These are phyloP conservation scores for Festucalex cinctus DNA, from an alignment of 2,113 vertebrate species.

Conservation along the genomic window DNA sequence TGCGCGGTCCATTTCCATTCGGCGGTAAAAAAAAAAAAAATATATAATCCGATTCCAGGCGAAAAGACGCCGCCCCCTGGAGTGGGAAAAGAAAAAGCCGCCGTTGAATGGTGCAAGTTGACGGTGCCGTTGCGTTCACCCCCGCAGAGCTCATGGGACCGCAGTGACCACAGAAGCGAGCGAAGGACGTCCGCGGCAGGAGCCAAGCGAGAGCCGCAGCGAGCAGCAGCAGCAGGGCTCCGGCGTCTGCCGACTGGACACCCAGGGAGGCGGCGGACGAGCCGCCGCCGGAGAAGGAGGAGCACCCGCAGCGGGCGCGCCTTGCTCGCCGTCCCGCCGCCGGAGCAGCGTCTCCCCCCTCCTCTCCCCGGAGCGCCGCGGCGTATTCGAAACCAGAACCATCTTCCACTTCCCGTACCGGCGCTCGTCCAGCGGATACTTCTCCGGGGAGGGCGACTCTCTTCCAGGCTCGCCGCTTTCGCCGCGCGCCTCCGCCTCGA, in stretches of 20 bases:
- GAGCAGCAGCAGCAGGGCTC: background rate
- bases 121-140: conserved; percentile 63
- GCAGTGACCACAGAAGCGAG: conserved; percentile 68
- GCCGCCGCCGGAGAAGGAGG: background rate
- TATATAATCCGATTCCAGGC: background rate
- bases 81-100: background rate
- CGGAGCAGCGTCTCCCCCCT: conserved; percentile 47
- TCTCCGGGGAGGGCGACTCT: conserved; percentile 85
- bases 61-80: background rate
- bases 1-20: background rate
- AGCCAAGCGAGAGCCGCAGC: background rate
- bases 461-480: conserved; percentile 72
- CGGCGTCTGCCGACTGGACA: background rate
- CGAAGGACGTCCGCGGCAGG: conserved; percentile 59
- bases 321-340: conserved; percentile 67
- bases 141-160: conserved; percentile 77
- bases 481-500: conserved; percentile 68
- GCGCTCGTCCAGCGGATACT: conserved; percentile 90
- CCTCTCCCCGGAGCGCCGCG: conserved; percentile 66
- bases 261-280: background rate
- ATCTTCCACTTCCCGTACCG: conserved; percentile 75
- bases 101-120: conserved; percentile 11
- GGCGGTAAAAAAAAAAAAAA: background rate
- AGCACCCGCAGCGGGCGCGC: conserved; percentile 54
- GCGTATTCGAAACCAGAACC: conserved; percentile 79